These are phyloP conservation scores for Tribolium freemani DNA, from an alignment of 2,888 invertebrate species.

Conservation along the genomic window DNA sequence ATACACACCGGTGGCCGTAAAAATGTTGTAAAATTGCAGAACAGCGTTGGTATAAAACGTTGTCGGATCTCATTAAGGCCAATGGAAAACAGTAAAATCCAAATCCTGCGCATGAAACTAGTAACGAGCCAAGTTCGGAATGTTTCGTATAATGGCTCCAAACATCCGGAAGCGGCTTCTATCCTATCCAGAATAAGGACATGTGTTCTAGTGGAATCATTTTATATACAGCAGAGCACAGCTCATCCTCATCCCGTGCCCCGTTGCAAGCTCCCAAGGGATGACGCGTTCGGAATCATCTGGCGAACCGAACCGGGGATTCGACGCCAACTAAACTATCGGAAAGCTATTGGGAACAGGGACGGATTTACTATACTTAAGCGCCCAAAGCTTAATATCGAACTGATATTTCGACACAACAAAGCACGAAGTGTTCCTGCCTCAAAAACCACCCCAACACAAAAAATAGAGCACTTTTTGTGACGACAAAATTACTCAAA, in stretches of 20 bases:
- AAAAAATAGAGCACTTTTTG: too few species aligned
- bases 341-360: conserved; percentile 60
- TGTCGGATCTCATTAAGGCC: conserved; percentile 45
- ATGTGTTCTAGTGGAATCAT: conserved; percentile 62
- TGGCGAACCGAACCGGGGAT: conserved; percentile 58
- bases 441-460: too few species aligned
- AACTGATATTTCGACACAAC: not conserved
- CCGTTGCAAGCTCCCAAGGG: conserved; percentile 51
- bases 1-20: conserved; percentile 32
- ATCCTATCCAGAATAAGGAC: conserved; percentile 49
- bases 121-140: conserved; percentile 58
- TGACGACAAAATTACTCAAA: too few species aligned
- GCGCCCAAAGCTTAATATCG: conserved; percentile 7
- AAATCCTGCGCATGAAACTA: conserved; percentile 59
- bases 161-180: conserved; percentile 31
- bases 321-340: conserved; percentile 60
- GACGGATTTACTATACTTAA: conserved; percentile 45
- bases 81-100: conserved; percentile 56
- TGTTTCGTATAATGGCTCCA: conserved; percentile 38
- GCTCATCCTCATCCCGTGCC: conserved; percentile 54
- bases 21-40: conserved; percentile 41
- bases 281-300: conserved; percentile 60
- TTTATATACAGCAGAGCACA: conserved; percentile 51
- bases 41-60: conserved; percentile 27
- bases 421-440: not conserved